Conservation (phyloP, 2,797 vertebrate genomes). For the Periparus ater region DNA sequence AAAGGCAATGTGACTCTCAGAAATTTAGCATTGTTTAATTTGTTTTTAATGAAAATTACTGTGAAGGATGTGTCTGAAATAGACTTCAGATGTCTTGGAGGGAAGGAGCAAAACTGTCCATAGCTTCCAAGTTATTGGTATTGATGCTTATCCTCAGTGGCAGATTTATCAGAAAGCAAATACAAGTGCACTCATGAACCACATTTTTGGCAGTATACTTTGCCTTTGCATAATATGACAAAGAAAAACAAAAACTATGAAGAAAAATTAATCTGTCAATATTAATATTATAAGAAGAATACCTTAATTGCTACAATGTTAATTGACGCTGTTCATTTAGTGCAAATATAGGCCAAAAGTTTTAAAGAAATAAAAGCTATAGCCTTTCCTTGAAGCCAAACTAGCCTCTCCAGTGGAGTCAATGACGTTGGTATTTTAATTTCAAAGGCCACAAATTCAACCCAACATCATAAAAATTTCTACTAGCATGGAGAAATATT, state of each 20-base stretch:
- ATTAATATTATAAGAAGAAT: not conserved
- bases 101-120: not conserved
- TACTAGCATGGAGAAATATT: not conserved
- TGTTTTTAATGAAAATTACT: not conserved
- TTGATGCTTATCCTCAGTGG: not conserved
- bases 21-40: not conserved
- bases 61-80: not conserved
- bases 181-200: not conserved
- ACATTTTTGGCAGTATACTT: not conserved
- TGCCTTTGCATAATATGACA: fast-evolving
- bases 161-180: not conserved
- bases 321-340: not conserved
- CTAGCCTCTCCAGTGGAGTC: not conserved
- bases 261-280: not conserved
- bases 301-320: not conserved
- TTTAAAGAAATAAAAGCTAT: not conserved
- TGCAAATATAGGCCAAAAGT: not conserved
- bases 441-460: not conserved
- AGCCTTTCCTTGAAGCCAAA: not conserved
- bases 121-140: not conserved
- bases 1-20: not conserved
- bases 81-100: not conserved
- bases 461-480: not conserved
- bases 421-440: not conserved
- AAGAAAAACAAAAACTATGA: not conserved